Conservation (phyloP, 2,888 invertebrate species). For the Lasiommata megera region DNA sequence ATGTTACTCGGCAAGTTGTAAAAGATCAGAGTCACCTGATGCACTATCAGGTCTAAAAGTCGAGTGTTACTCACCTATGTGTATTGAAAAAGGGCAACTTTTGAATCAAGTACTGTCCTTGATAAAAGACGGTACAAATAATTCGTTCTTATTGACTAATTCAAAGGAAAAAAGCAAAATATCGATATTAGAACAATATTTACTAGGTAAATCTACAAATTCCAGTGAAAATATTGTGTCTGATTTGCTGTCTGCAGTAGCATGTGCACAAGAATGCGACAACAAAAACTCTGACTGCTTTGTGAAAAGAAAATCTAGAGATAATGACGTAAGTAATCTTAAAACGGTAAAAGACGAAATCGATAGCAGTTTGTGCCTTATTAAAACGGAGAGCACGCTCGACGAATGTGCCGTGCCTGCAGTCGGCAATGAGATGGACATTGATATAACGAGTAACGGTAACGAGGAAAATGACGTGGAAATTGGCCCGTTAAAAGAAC, state of each 20-base stretch:
- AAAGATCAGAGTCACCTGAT: conserved; percentile 78
- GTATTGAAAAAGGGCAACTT: conserved; percentile 86
- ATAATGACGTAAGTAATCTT: conserved; percentile 48
- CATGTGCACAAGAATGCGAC: conserved; percentile 82
- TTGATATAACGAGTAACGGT: conserved; percentile 67
- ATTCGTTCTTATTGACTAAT: conserved; percentile 61
- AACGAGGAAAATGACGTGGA: conserved; percentile 72
- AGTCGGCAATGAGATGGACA: conserved; percentile 76
- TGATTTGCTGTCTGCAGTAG: conserved; percentile 82
- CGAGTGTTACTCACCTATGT: conserved; percentile 90
- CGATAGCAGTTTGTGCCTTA: conserved; percentile 42
- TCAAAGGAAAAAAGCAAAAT: conserved; percentile 78
- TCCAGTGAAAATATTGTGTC: conserved; percentile 81
- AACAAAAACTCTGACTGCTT: conserved; percentile 74
- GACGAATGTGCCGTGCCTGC: conserved; percentile 77
- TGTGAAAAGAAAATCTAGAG: conserved; percentile 69
- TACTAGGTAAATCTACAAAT: conserved; percentile 78
- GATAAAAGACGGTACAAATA: conserved; percentile 82
- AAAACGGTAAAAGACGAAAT: conserved; percentile 59
- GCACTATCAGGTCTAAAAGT: conserved; percentile 68
- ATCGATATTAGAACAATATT: conserved; percentile 86
- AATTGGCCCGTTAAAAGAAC: conserved; percentile 75
- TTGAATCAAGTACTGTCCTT: conserved; percentile 84
- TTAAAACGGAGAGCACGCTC: conserved; percentile 79
- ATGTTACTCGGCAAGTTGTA: conserved; percentile 88